These are phyloP conservation scores for Chymomyza caudatula DNA, from an alignment of 2,888 invertebrate genomes.

Conservation along the genomic window DNA sequence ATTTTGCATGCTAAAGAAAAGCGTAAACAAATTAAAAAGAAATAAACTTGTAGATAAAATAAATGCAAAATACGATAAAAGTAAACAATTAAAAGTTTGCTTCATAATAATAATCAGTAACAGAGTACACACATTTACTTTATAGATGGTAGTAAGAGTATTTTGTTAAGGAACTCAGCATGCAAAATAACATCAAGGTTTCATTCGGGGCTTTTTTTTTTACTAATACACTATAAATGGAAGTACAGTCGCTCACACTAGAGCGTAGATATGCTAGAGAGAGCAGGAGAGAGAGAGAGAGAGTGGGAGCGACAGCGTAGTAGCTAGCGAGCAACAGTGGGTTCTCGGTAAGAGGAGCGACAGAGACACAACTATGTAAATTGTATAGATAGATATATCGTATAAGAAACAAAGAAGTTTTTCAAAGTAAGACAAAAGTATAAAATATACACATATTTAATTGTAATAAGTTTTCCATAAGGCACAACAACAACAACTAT, in stretches of 20 bases:
- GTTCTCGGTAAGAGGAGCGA: neutral
- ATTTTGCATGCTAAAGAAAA: slow-evolving; percentile 45
- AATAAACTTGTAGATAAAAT: slow-evolving; percentile 5
- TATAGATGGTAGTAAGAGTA: slow-evolving; percentile 32
- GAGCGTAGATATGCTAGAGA: neutral
- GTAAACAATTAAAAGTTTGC: neutral
- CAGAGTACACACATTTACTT: slow-evolving; percentile 71
- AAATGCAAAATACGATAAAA: slow-evolving; percentile 3
- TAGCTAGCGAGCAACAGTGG: neutral
- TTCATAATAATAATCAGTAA: slow-evolving; percentile 40
- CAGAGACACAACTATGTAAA: too few relatives aligned
- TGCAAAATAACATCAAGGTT: neutral
- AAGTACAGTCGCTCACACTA: neutral
- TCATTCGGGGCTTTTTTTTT: neutral
- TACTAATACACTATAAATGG: too few relatives aligned
- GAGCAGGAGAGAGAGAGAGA: neutral
- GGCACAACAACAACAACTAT: slow-evolving; percentile 59
- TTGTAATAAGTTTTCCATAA: neutral
- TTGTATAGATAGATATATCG: too few relatives aligned
- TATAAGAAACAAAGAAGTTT: neutral
- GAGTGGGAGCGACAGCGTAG: neutral
- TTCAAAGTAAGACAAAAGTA: neutral
- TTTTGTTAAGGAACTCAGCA: neutral
- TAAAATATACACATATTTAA: neutral
- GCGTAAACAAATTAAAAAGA: slow-evolving; percentile 8